phyloP scores from a whole-genome alignment of 1,140 invertebrate genomes.

The Leptinotarsa lineolata region DNA sequence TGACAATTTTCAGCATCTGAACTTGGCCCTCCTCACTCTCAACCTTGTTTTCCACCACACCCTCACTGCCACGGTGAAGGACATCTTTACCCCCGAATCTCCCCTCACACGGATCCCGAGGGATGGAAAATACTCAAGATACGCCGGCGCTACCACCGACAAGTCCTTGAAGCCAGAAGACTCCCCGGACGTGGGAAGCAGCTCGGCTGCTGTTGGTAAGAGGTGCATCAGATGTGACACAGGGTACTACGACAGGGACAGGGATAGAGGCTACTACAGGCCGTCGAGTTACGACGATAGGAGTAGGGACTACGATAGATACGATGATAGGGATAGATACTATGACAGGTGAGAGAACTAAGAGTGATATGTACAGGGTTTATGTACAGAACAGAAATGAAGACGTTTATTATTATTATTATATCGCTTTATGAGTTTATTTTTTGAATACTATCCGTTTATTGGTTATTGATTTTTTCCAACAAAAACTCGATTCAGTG shows the following conservation, averaged over 20 bases:
- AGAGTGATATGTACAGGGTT: too few relatives aligned
- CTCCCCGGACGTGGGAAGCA: slow-evolving; percentile 11
- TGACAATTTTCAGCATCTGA: not conserved
- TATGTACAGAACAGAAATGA: too few relatives aligned
- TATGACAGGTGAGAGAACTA: slow-evolving; percentile 23
- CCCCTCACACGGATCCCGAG: slow-evolving; percentile 25
- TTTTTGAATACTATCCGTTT: too few relatives aligned
- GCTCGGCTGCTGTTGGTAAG: slow-evolving; percentile 20
- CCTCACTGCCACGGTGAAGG: slow-evolving; percentile 22
- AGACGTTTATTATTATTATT: too few relatives aligned
- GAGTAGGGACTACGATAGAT: slow-evolving; percentile 21
- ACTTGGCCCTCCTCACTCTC: not conserved
- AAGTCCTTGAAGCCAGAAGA: slow-evolving; percentile 34
- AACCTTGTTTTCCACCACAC: not conserved
- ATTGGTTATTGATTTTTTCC: too few relatives aligned
- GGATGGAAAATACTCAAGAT: slow-evolving; percentile 35
- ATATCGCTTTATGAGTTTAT: too few relatives aligned
- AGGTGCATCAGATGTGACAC: slow-evolving; percentile 35
- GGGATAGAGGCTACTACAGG: slow-evolving; percentile 23
- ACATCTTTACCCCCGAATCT: slow-evolving; percentile 29
- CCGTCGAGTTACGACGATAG: slow-evolving; percentile 27
- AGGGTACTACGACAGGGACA: slow-evolving; percentile 18
- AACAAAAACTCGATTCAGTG: too few relatives aligned
- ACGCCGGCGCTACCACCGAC: slow-evolving; percentile 17
- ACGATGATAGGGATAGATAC: slow-evolving; percentile 33